These are phyloP conservation scores for Chrysodeixis includens DNA, from an alignment of 2,888 invertebrate genomes.

Conservation along the genomic window DNA sequence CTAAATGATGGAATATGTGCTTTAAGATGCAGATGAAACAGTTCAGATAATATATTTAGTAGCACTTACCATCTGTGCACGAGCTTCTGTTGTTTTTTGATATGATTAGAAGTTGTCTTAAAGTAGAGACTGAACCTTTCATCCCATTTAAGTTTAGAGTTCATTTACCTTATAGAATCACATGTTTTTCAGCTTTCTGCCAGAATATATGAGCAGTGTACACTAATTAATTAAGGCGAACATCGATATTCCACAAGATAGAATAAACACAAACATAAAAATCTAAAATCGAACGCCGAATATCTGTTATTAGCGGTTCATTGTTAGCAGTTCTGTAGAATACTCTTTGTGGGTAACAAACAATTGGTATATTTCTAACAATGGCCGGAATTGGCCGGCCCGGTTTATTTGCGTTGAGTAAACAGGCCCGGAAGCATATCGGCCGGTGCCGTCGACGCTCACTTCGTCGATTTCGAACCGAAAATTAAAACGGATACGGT, in stretches of 20 bases:
- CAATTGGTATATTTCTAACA: conserved; percentile 78
- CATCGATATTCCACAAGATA: background rate
- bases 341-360: conserved; percentile 63
- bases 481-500: conserved; percentile 71
- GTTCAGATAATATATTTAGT: no score
- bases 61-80: no score
- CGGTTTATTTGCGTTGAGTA: conserved; percentile 68
- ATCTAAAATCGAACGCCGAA: conserved; percentile 34
- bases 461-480: conserved; percentile 68
- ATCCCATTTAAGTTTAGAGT: background rate
- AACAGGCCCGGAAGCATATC: conserved; percentile 65
- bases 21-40: no score
- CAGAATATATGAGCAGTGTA: background rate
- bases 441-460: conserved; percentile 60
- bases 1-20: no score
- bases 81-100: no score
- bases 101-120: no score
- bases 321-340: conserved; percentile 61
- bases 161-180: background rate
- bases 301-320: conserved; percentile 38
- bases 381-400: conserved; percentile 65
- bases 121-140: background rate
- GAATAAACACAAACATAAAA: background rate
- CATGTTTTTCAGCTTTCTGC: background rate
- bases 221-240: background rate